These are phyloP conservation scores for Chloropsis cyanopogon DNA, from an alignment of 2,113 vertebrate genomes.

Conservation along the genomic window DNA sequence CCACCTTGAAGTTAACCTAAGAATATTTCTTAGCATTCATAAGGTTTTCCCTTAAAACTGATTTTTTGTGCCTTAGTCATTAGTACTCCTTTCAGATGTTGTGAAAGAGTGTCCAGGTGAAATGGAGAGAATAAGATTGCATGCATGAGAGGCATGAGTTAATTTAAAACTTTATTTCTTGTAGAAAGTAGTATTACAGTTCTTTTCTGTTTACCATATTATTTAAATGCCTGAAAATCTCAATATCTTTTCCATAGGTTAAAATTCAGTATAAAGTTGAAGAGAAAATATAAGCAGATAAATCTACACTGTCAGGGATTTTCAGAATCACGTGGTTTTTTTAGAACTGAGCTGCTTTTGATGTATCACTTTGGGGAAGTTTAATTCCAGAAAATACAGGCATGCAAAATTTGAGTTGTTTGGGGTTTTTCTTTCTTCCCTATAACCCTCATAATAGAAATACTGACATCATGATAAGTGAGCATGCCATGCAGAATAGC, in stretches of 20 bases:
- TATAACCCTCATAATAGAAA: not conserved
- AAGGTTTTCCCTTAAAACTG: not conserved
- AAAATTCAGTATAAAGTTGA: not conserved
- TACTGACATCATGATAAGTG: not conserved
- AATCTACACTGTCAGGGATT: not conserved
- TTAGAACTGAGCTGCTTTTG: not conserved
- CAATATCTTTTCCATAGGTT: not conserved
- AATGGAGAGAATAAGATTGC: not conserved
- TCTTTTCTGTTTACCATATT: not conserved
- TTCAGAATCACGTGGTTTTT: not conserved
- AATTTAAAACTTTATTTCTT: not conserved
- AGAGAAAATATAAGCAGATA: not conserved
- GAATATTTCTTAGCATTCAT: not conserved
- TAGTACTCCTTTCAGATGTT: not conserved
- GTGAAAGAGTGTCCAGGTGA: not conserved
- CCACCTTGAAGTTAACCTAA: not conserved
- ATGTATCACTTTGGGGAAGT: not conserved
- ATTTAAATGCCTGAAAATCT: not conserved
- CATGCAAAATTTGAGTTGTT: not conserved
- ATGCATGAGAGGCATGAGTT: not conserved
- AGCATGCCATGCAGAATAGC: not conserved
- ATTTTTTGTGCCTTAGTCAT: not conserved
- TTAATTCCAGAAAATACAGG: not conserved
- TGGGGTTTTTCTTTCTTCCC: not conserved
- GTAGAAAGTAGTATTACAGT: accelerated